Evolutionary conservation across 2,888 invertebrate species (phyloP).

Genomic region (Heteromyza rotundicornis): DNA sequence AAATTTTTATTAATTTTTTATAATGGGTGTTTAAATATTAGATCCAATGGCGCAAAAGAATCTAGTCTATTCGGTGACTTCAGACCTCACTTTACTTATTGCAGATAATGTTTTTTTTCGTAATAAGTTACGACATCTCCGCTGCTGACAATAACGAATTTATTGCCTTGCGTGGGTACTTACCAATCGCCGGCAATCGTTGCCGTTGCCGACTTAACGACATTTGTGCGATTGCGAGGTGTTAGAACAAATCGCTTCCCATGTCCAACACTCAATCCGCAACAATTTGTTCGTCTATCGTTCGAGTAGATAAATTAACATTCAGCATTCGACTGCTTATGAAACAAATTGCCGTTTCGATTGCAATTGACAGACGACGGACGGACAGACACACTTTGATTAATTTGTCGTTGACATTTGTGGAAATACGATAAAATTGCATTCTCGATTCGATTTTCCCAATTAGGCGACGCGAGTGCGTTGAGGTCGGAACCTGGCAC

Average conservation of each 20-base stretch:
- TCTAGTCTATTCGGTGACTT: no score
- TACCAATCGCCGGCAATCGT: neutral
- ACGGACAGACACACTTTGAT: slow-evolving; percentile 5
- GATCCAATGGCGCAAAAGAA: no score
- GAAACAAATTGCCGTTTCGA: slow-evolving; percentile 52
- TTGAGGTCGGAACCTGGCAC: neutral
- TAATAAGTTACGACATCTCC: no score
- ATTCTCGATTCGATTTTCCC: neutral
- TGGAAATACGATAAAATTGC: neutral
- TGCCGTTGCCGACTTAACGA: neutral
- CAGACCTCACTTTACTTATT: no score
- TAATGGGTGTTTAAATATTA: no score
- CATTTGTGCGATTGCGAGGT: neutral
- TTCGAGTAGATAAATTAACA: slow-evolving; percentile 50
- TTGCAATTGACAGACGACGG: slow-evolving; percentile 43
- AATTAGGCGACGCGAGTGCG: neutral
- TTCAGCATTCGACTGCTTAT: slow-evolving; percentile 47
- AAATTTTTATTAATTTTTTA: no score
- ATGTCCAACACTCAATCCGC: slow-evolving; percentile 31
- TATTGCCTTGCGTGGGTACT: neutral
- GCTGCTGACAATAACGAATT: neutral
- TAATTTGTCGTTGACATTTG: neutral
- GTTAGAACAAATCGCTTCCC: slow-evolving; percentile 31
- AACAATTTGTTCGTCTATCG: slow-evolving; percentile 55
- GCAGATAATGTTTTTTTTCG: no score